Evolutionary conservation across 2,888 invertebrate genomes (phyloP).

Genomic region (Clepsis dumicolana): DNA sequence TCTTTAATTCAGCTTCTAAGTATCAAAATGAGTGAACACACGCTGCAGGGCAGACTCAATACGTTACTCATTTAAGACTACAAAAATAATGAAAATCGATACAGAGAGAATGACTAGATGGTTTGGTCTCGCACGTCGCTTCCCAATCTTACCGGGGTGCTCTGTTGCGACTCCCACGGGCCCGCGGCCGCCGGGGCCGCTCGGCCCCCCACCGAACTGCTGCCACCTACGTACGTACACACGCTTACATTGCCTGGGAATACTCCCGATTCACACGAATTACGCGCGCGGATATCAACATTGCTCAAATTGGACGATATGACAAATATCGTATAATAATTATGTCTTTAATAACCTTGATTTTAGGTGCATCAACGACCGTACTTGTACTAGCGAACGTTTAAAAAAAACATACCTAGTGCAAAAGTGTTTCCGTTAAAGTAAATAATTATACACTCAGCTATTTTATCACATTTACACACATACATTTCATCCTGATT

Average conservation of each 20-base stretch:
- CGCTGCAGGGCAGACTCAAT: slow-evolving; percentile 84
- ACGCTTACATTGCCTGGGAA: slow-evolving; percentile 67
- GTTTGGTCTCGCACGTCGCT: slow-evolving; percentile 69
- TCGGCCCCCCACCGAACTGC: slow-evolving; percentile 76
- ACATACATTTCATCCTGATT: slow-evolving; percentile 5
- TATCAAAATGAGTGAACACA: slow-evolving; percentile 79
- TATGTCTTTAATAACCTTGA: background rate
- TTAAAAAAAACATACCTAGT: background rate
- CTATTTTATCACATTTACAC: background rate
- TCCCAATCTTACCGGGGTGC: slow-evolving; percentile 81
- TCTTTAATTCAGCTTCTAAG: slow-evolving; percentile 78
- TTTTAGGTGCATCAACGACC: background rate
- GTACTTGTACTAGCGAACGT: background rate
- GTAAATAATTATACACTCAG: background rate
- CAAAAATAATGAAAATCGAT: slow-evolving; percentile 81
- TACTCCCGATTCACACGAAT: slow-evolving; percentile 44
- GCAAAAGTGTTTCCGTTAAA: background rate
- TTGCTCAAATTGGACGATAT: slow-evolving; percentile 7
- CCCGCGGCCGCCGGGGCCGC: slow-evolving; percentile 70
- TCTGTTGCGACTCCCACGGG: slow-evolving; percentile 79
- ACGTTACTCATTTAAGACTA: slow-evolving; percentile 79
- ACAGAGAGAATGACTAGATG: slow-evolving; percentile 71
- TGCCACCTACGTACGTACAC: slow-evolving; percentile 84
- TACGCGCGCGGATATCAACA: slow-evolving; percentile 27
- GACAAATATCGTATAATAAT: background rate